Conservation (phyloP, 1,140 invertebrate genomes). For the Cepaea nemoralis region DNA sequence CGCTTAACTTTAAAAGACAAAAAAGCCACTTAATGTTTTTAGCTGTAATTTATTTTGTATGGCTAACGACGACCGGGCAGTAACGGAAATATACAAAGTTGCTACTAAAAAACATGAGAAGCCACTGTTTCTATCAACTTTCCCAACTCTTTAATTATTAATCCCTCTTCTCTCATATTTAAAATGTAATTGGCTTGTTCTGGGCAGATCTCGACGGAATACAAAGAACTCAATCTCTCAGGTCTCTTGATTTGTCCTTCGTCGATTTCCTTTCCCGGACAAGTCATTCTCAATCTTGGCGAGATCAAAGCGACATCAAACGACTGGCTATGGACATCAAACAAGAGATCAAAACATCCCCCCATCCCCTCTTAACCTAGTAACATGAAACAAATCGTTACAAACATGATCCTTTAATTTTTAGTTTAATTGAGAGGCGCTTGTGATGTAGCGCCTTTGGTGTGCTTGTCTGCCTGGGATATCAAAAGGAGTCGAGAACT, state of each 20-base stretch:
- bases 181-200: too few species aligned
- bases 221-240: not conserved
- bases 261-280: not conserved
- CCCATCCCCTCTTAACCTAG: too few species aligned
- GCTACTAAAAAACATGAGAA: too few species aligned
- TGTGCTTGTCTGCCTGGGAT: not conserved
- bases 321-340: slow-evolving; percentile 3
- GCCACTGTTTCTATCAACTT: too few species aligned
- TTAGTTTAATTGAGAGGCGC: not conserved
- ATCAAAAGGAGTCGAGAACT: not conserved
- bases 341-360: not conserved
- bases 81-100: too few species aligned
- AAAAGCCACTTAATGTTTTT: too few species aligned
- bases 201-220: not conserved
- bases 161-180: too few species aligned
- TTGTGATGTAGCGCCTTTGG: not conserved
- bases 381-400: not conserved
- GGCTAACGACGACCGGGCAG: too few species aligned
- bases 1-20: too few species aligned
- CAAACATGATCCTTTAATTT: not conserved
- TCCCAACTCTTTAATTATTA: too few species aligned
- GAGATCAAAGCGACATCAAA: slow-evolving; percentile 19
- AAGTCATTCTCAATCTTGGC: not conserved
- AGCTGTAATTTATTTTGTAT: too few species aligned
- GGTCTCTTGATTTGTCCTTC: not conserved